These are phyloP conservation scores for Coenobita brevimanus DNA, from an alignment of 1,140 invertebrate genomes.

Conservation along the genomic window DNA sequence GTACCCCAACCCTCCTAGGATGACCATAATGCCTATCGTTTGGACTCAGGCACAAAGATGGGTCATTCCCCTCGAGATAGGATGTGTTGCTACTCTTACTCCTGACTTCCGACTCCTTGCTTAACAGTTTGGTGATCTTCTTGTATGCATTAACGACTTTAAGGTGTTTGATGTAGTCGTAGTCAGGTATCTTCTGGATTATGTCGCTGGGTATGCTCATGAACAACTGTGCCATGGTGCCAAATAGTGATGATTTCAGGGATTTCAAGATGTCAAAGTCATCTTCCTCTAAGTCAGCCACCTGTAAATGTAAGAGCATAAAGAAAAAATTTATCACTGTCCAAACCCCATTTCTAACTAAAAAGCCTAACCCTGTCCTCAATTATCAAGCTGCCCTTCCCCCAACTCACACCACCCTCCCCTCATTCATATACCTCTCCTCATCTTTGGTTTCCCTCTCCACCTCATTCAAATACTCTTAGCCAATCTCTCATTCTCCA, in stretches of 20 bases:
- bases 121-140: constrained; percentile 35
- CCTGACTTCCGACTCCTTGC: constrained; percentile 1
- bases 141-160: constrained; percentile 49
- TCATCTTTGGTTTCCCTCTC: no score
- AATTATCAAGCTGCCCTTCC: no score
- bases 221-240: constrained; percentile 43
- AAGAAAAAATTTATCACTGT: no score
- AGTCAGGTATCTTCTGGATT: constrained; percentile 22
- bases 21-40: constrained; percentile 34
- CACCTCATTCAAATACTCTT: no score
- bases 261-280: constrained; percentile 21
- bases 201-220: constrained; percentile 18
- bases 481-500: no score
- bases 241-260: constrained; percentile 23
- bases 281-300: constrained; percentile 44
- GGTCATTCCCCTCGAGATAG: background rate
- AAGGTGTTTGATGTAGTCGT: constrained; percentile 38
- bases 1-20: background rate
- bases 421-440: no score
- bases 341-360: no score
- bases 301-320: constrained; percentile 30
- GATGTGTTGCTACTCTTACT: background rate
- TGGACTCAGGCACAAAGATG: constrained; percentile 15
- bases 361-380: no score
- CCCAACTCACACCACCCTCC: no score